Evolutionary conservation across 2,888 invertebrate species (phyloP).

Genomic region (Ypsolopha sequella): DNA sequence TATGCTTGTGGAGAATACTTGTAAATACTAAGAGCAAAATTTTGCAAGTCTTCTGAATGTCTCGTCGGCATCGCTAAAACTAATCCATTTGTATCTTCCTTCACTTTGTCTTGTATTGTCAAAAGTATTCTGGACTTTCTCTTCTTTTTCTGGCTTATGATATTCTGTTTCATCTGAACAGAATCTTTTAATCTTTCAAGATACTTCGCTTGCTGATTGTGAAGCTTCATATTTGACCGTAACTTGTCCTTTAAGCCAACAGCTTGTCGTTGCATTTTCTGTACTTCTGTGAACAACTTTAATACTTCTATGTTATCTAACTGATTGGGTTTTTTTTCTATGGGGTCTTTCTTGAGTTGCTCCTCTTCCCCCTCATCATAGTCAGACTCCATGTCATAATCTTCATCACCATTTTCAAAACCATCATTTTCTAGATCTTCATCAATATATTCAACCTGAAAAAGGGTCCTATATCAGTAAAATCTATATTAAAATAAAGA

Average conservation of each 20-base stretch:
- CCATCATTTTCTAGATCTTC: conserved; percentile 48
- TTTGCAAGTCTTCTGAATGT: conserved; percentile 58
- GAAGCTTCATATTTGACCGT: conserved; percentile 42
- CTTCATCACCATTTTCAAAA: conserved; percentile 7
- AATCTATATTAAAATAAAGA: no score
- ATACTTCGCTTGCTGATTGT: conserved; percentile 43
- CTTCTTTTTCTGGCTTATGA: conserved; percentile 47
- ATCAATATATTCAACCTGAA: conserved; percentile 61
- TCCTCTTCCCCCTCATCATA: conserved; percentile 10
- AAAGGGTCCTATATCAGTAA: conserved; percentile 1
- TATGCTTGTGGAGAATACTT: conserved; percentile 62
- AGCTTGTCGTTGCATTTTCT: conserved; percentile 48
- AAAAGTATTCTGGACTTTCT: conserved; percentile 54
- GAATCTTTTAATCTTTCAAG: conserved; percentile 39
- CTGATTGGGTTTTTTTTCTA: conserved; percentile 12
- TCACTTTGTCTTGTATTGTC: conserved; percentile 55
- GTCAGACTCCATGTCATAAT: conserved; percentile 28
- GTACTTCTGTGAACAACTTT: conserved; percentile 53
- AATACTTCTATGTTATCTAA: conserved; percentile 33
- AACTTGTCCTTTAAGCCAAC: conserved; percentile 44
- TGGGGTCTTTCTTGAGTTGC: conserved; percentile 10
- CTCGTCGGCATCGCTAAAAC: conserved; percentile 57
- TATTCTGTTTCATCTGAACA: conserved; percentile 46
- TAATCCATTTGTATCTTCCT: conserved; percentile 50
- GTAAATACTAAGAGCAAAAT: conserved; percentile 56